Evolutionary conservation across 2,888 invertebrate species (phyloP).

Genomic region (Cabera pusaria): DNA sequence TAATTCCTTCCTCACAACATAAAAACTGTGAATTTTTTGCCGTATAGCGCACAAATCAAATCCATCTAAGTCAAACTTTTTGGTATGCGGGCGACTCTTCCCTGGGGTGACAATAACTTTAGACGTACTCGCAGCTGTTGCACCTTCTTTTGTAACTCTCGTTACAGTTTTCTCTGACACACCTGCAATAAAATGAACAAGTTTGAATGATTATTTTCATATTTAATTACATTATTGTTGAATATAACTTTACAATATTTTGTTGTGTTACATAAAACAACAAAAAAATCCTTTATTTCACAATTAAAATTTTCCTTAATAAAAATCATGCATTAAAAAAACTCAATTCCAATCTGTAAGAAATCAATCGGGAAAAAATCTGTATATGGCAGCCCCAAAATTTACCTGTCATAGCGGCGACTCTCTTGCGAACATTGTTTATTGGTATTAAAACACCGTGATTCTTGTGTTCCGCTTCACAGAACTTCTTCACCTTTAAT

Average conservation of each 20-base stretch:
- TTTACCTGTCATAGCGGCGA: conserved; percentile 2
- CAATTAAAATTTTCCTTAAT: conserved; percentile 1
- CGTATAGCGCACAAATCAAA: conserved; percentile 28
- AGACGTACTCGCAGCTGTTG: conserved; percentile 22
- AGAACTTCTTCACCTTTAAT: too few species aligned
- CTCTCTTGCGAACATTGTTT: conserved; percentile 1
- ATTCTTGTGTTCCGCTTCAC: too few species aligned
- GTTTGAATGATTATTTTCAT: conserved; percentile 16
- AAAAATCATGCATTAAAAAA: conserved; percentile 1
- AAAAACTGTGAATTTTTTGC: conserved; percentile 27
- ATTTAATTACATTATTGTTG: conserved; percentile 10
- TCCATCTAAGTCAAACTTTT: conserved; percentile 22
- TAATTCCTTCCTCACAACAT: conserved; percentile 18
- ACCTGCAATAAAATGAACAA: conserved; percentile 20
- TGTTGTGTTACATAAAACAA: too few species aligned
- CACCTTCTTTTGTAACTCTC: conserved; percentile 24
- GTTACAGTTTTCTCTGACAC: conserved; percentile 25
- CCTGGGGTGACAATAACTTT: conserved; percentile 24
- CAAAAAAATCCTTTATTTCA: too few species aligned
- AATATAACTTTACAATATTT: background rate
- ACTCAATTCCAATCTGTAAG: conserved; percentile 1
- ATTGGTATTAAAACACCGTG: conserved; percentile 3
- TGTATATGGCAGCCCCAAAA: conserved; percentile 2
- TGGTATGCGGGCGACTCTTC: conserved; percentile 23
- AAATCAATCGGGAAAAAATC: conserved; percentile 2